These are phyloP conservation scores for Apolygus lucorum DNA, from an alignment of 1,140 invertebrate genomes.

Conservation along the genomic window DNA sequence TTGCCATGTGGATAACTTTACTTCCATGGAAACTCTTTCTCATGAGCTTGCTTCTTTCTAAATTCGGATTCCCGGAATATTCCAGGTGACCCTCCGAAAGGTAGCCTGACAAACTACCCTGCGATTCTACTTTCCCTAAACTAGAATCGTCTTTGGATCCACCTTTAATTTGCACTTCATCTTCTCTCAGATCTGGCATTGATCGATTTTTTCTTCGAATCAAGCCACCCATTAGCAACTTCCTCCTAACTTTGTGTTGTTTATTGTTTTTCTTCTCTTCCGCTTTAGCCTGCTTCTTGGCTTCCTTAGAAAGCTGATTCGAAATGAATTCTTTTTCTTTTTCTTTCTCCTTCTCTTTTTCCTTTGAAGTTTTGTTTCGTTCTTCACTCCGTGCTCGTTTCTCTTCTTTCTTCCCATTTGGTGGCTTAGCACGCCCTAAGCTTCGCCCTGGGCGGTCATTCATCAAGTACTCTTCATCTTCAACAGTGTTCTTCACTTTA, in stretches of 20 bases:
- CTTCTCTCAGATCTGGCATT: constrained; percentile 77
- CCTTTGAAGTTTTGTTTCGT: constrained; percentile 50
- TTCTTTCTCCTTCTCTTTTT: constrained; percentile 27
- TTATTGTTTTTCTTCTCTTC: constrained; percentile 72
- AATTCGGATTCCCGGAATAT: constrained; percentile 66
- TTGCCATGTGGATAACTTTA: constrained; percentile 56
- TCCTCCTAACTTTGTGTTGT: constrained; percentile 81
- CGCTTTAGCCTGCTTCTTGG: constrained; percentile 49
- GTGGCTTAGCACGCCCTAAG: constrained; percentile 51
- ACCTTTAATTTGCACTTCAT: constrained; percentile 40
- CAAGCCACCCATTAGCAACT: constrained; percentile 78
- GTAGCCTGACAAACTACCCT: constrained; percentile 61
- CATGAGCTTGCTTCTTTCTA: constrained; percentile 78
- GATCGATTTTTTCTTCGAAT: constrained; percentile 81
- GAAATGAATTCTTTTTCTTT: constrained; percentile 34
- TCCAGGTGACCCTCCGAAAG: constrained; percentile 79
- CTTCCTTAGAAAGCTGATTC: constrained; percentile 34
- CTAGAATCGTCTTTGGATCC: constrained; percentile 53
- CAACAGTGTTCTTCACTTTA: constrained; percentile 47
- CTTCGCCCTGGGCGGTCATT: constrained; percentile 56
- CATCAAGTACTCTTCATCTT: constrained; percentile 59
- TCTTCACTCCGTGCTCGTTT: constrained; percentile 76
- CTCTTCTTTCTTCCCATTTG: constrained; percentile 61
- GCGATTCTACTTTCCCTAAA: constrained; percentile 54
- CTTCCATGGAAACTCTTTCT: constrained; percentile 81